A percentile compares a stretch with the other conserved stretches of the same genome.
Conservation (phyloP, 92 coral and sea anemone genomes). For the Chrysogorgia sp. region DNA sequence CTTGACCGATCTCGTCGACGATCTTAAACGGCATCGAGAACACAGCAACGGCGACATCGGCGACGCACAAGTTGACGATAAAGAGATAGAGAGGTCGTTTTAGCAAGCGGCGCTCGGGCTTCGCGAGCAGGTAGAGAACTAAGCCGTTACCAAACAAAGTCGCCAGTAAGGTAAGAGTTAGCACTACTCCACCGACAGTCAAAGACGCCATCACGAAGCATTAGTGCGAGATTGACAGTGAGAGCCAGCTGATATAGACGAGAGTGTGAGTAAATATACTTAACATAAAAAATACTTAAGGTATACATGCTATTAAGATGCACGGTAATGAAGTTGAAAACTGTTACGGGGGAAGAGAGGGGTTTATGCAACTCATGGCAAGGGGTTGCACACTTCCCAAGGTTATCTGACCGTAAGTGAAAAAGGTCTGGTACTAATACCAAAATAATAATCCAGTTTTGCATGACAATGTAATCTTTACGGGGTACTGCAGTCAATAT, state of each 20-base stretch:
- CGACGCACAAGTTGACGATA: conserved; percentile 35
- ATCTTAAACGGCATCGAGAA: conserved; percentile 22
- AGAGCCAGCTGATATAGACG: background rate
- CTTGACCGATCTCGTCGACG: conserved; percentile 5
- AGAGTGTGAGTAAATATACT: too few species aligned
- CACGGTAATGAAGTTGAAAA: too few species aligned
- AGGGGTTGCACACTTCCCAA: too few species aligned
- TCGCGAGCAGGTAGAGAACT: conserved; percentile 7
- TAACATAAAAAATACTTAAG: too few species aligned
- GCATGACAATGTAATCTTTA: too few species aligned
- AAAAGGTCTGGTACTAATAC: too few species aligned
- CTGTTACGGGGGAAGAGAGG: too few species aligned
- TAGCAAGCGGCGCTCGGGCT: conserved; percentile 15
- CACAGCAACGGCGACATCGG: conserved; percentile 28
- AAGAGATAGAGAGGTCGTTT: conserved; percentile 35
- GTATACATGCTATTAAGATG: too few species aligned
- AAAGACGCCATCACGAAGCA: background rate
- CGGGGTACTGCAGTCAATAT: too few species aligned
- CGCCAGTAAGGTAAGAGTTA: background rate
- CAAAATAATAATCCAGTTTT: too few species aligned
- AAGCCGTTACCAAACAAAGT: conserved; percentile 32
- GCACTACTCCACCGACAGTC: background rate
- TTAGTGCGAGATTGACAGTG: background rate
- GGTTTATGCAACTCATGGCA: too few species aligned
- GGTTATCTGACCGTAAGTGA: too few species aligned